These are phyloP conservation scores for Cirrhinus mrigala DNA, from an alignment of 2,797 vertebrate genomes.

Conservation along the genomic window DNA sequence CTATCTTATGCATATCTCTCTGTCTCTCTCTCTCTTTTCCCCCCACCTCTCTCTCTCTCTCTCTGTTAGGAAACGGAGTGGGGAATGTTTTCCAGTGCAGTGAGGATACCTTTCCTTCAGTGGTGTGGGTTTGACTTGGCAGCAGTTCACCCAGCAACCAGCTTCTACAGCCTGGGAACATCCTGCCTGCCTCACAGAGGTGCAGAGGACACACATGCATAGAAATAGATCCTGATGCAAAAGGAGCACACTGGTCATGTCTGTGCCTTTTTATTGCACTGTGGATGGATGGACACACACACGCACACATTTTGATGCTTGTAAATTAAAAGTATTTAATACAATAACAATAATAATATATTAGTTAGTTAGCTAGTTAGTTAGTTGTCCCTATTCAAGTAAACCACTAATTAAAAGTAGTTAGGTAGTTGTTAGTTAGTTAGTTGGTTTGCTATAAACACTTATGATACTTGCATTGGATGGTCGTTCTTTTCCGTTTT, in stretches of 20 bases:
- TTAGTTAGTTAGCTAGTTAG: too few species aligned
- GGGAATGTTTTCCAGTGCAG: constrained; percentile 52
- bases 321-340: neutral
- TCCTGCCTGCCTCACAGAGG: constrained; percentile 77
- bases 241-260: constrained; percentile 46
- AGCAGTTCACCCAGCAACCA: constrained; percentile 79
- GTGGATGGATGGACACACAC: neutral
- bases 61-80: constrained; percentile 39
- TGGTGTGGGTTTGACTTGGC: constrained; percentile 81
- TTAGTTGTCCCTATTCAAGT: too few species aligned
- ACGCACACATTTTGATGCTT: neutral
- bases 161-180: constrained; percentile 86
- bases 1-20: constrained; percentile 37
- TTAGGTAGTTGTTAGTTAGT: too few species aligned
- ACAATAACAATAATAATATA: neutral
- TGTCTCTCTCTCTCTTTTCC: constrained; percentile 6
- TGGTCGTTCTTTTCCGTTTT: neutral
- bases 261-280: constrained; percentile 8
- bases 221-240: constrained; percentile 37
- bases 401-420: too few species aligned
- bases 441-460: neutral
- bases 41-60: neutral
- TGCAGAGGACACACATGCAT: constrained; percentile 37
- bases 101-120: constrained; percentile 66
- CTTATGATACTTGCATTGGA: neutral